A percentile compares a stretch with the other conserved stretches of the same genome.
phyloP scores from a whole-genome alignment of 2,888 invertebrate genomes.

The Penaeus monodon region DNA sequence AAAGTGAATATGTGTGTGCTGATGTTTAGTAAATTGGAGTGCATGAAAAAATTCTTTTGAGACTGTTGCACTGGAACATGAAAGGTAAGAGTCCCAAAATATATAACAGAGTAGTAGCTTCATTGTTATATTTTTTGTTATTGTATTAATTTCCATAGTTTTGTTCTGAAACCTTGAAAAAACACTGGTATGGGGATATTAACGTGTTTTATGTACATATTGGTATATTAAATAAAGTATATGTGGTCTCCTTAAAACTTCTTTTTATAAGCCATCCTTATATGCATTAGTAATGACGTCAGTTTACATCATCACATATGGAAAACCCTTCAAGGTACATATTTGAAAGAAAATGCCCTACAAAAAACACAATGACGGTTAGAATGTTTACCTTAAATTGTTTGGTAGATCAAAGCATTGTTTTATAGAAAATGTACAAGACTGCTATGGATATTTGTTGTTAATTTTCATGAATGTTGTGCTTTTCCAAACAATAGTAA shows the following conservation, averaged over 20 bases:
- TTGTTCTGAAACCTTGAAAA: conserved; percentile 17
- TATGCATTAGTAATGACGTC: not conserved
- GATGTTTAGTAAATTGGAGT: not conserved
- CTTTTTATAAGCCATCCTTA: not conserved
- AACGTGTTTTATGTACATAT: conserved; percentile 57
- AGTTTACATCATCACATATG: not conserved
- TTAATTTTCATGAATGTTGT: too few species aligned
- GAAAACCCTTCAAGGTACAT: too few species aligned
- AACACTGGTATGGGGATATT: conserved; percentile 45
- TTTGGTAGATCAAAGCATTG: too few species aligned
- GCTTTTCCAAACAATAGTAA: too few species aligned
- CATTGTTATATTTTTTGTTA: conserved; percentile 9
- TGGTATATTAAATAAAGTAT: conserved; percentile 52
- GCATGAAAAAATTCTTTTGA: not conserved
- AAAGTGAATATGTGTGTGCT: too few species aligned
- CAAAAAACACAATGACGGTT: too few species aligned
- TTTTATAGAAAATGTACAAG: too few species aligned
- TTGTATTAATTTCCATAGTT: conserved; percentile 6
- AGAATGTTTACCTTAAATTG: too few species aligned
- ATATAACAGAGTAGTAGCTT: conserved; percentile 29
- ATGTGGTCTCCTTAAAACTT: conserved; percentile 35
- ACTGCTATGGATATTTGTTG: too few species aligned
- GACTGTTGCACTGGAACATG: not conserved
- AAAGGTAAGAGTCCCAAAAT: not conserved
- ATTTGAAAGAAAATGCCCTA: too few species aligned